A percentile compares a stretch with the other conserved stretches of the same genome.
Evolutionary conservation across 2,888 invertebrate species (phyloP).

Genomic region (Lithophane semibrunnea): DNA sequence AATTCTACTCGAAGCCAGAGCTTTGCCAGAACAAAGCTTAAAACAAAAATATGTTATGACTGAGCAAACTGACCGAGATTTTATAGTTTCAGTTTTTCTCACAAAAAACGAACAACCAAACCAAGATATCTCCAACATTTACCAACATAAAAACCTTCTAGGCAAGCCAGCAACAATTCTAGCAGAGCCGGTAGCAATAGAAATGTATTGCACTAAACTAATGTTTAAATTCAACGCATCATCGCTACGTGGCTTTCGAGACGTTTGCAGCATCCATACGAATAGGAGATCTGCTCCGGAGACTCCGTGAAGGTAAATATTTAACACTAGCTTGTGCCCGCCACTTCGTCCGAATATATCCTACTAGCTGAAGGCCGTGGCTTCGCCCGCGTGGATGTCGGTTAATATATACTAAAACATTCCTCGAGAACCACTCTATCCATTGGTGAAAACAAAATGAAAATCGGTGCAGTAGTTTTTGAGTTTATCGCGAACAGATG

Average conservation of each 20-base stretch:
- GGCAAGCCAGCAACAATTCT: neutral
- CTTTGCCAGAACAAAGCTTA: neutral
- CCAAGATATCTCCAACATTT: neutral
- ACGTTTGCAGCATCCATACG: constrained; percentile 38
- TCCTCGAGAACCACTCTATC: no score
- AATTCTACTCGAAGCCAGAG: neutral
- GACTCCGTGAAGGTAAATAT: constrained; percentile 10
- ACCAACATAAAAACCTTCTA: constrained; percentile 16
- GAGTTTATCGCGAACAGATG: no score
- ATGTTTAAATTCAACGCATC: constrained; percentile 59
- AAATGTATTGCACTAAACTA: constrained; percentile 39
- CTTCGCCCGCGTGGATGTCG: no score
- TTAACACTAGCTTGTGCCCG: neutral
- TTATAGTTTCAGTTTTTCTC: neutral
- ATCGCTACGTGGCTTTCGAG: constrained; percentile 30
- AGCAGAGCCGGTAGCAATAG: constrained; percentile 11
- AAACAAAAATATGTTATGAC: neutral
- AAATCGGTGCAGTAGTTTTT: no score
- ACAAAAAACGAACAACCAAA: neutral
- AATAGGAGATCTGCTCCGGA: constrained; percentile 26
- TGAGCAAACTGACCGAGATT: neutral
- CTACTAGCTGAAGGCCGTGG: no score
- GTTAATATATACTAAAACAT: no score
- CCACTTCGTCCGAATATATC: neutral
- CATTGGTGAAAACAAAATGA: no score